Evolutionary conservation across 2,888 invertebrate species (phyloP).

Genomic region (Amaurobius ferox): DNA sequence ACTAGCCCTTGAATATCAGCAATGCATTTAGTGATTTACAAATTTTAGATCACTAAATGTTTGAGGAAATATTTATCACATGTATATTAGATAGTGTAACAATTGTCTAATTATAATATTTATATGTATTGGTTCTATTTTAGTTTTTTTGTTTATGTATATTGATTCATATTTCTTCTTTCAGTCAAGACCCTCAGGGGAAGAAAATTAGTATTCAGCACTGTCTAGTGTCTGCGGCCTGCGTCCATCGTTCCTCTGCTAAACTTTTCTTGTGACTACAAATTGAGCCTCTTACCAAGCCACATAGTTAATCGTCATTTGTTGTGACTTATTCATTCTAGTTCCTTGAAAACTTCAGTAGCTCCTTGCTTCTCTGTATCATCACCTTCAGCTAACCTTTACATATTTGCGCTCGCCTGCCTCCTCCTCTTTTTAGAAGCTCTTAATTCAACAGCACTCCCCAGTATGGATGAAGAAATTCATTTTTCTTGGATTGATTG

Average conservation of each 20-base stretch:
- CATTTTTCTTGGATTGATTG: slow-evolving; percentile 24
- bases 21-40: no score
- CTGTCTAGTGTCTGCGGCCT: slow-evolving; percentile 70
- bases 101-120: no score
- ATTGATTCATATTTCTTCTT: slow-evolving; percentile 8
- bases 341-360: slow-evolving; percentile 70
- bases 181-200: slow-evolving; percentile 71
- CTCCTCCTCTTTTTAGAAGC: slow-evolving; percentile 57
- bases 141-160: no score
- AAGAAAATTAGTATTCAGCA: slow-evolving; percentile 72
- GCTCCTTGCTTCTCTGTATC: slow-evolving; percentile 70
- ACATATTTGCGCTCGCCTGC: slow-evolving; percentile 38
- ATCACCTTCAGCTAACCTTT: slow-evolving; percentile 56
- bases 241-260: slow-evolving; percentile 71
- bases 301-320: slow-evolving; percentile 70
- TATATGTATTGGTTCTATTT: no score
- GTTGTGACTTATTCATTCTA: slow-evolving; percentile 71
- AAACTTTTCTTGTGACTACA: slow-evolving; percentile 67
- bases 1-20: no score
- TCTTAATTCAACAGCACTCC: slow-evolving; percentile 62
- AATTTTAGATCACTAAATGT: no score
- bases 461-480: slow-evolving; percentile 35
- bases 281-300: slow-evolving; percentile 69
- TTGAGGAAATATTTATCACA: no score
- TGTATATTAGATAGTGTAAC: no score